Percentiles rank a stretch among this genome's conserved stretches.
Evolutionary conservation across 2,888 invertebrate species (phyloP).

Genomic region (Macrosoma leucophasiata): DNA sequence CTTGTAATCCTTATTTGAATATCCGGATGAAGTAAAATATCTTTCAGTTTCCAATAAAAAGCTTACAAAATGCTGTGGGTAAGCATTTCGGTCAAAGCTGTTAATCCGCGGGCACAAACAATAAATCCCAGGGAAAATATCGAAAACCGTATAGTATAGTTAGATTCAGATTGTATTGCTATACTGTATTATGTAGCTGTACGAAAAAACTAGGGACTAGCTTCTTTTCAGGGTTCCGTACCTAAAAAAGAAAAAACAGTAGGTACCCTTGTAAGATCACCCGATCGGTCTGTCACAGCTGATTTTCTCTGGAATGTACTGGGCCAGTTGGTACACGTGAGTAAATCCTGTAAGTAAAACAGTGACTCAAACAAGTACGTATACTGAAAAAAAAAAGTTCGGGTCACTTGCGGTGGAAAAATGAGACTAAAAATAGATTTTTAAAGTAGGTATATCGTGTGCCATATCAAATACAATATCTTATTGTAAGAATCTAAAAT

Average conservation of each 20-base stretch:
- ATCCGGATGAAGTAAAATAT: constrained; percentile 1
- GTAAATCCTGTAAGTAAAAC: too few relatives aligned
- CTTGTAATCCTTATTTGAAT: constrained; percentile 2
- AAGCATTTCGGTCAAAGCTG: constrained; percentile 69
- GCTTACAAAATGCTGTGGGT: constrained; percentile 67
- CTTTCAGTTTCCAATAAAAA: constrained; percentile 72
- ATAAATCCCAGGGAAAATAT: constrained; percentile 66
- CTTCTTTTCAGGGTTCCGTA: neutral
- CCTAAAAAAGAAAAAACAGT: constrained; percentile 34
- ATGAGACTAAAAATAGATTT: too few relatives aligned
- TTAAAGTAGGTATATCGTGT: too few relatives aligned
- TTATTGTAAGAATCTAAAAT: too few relatives aligned
- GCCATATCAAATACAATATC: too few relatives aligned
- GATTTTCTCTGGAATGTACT: too few relatives aligned
- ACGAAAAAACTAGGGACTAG: constrained; percentile 9
- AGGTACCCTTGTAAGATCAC: constrained; percentile 31
- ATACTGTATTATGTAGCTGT: too few relatives aligned
- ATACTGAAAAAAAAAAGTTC: too few relatives aligned
- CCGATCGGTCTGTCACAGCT: constrained; percentile 25
- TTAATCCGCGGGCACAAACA: constrained; percentile 56
- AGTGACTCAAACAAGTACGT: too few relatives aligned
- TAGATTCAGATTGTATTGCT: constrained; percentile 21
- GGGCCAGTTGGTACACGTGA: too few relatives aligned
- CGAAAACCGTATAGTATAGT: constrained; percentile 62
- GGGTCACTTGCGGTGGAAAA: too few relatives aligned